Evolutionary conservation across 2,797 vertebrate genomes (phyloP), one percentile per base, ranked within the genome.

Genomic region (Alfaro cultratus): DNA sequence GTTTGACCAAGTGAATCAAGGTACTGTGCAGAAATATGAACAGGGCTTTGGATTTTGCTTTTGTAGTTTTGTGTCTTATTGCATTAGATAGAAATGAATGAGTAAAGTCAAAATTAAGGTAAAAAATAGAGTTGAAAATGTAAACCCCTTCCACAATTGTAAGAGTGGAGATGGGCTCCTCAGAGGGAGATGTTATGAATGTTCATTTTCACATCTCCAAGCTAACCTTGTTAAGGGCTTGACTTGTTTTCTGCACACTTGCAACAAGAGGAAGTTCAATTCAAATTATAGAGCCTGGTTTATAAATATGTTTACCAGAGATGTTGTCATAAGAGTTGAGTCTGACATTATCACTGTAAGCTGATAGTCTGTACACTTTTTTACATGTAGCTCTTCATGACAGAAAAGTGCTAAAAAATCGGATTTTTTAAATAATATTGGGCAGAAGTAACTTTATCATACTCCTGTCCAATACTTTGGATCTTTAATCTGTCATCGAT

Each of bases 401-500:
- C 11, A 29, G 26, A 57, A 57, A n/a, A 57, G 10, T 57, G 26
- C 53, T 57, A 57, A 29, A 11, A 53, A 57, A 57, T 11, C 4
- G 1, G 26, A n/a, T 62, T 62, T 34, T 57, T 62, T 62, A 6
- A 11, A 57, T 11, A 57, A 7, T n/a, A 60, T 15, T 10, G 57
- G 29, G 31, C 29, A 34, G 57, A 23, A 21, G 36, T 70, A 80
- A 39, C 51, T 73, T 7, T 0, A 75, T 72, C 46, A 47, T 80
- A 34, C 34, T 34, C 34, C 34, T 34, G 34, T 34, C 34, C 34
- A 34, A 34, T 34, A 34, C 34, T 34, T 34, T 34, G 34, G 34
- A 34, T 81, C 74, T 77, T 72, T 73, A 13, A 29, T 81, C 57
- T 80, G 53, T 75, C 71, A 83, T 81, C 77, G 36, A 80, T 80